Evolutionary conservation across 2,797 vertebrate genomes (phyloP), one percentile per base, ranked within the genome.

Genomic region (Australoheros facetus): DNA sequence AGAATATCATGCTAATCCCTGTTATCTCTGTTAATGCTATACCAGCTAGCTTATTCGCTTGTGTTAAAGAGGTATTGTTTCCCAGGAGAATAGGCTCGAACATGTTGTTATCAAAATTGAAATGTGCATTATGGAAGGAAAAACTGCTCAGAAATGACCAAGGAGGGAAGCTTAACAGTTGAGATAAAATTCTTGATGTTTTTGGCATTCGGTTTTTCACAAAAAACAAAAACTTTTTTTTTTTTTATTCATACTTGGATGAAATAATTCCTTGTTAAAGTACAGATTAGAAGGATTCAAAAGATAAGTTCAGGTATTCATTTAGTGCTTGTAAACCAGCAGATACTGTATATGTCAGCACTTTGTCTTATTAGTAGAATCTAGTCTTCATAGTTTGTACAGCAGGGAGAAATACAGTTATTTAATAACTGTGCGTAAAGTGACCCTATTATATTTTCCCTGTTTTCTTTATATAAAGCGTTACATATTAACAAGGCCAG

Each of bases 1-100:
- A 62, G n/a, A 78, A 51, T 59, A 70, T 59, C 77, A 73, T 2
- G 17, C 64, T 88, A 88, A 89, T 90, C 88, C 79, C 58, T 11
- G 58, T 88, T 81, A 88, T 88, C 80, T 80, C 7, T 1, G 70
- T 70, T 60, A 71, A 57, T 78, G 75, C 77, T 69, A 34, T 8
- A 78, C 73, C 45, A 73, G 77, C 59, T 54, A 39, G 62, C 75
- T 80, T 56, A 13, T 60, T 83, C 62, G n/a, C 58, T 57, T 26
- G 48, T 77, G 73, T 77, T 64, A 80, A 23, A 81, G 70, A 75
- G 5, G 30, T 21, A 75, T 83, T 75, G 76, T 89, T 87, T 85
- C 83, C 66, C 62, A 8, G 12, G 45, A 71, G 8, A 53, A 78
- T 12, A n/a, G 53, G 62, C 53, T 14, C 2, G 16, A 54, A 16